Conservation (phyloP, 2,888 invertebrate genomes). For the Ypsolopha sequella region DNA sequence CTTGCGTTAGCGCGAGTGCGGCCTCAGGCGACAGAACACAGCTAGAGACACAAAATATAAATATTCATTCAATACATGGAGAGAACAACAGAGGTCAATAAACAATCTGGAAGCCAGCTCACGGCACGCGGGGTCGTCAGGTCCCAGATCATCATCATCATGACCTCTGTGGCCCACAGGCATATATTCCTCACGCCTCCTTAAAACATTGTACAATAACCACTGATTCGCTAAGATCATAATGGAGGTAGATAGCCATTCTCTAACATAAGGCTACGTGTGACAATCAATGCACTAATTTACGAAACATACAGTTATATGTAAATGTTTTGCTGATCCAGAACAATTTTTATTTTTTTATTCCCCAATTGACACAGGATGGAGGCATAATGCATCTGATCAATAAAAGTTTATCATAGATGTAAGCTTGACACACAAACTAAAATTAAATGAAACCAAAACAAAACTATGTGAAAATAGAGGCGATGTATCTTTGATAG, state of each 20-base stretch:
- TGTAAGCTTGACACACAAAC: too few relatives aligned
- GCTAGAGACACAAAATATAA: background rate
- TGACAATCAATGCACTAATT: conserved; percentile 3
- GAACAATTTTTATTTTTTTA: conserved; percentile 49
- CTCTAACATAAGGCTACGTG: background rate
- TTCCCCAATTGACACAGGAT: conserved; percentile 14
- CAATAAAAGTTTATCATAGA: background rate
- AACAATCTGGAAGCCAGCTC: too few relatives aligned
- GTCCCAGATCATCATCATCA: conserved; percentile 4
- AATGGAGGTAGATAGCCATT: too few relatives aligned
- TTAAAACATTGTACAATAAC: background rate
- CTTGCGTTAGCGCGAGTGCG: background rate
- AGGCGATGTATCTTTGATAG: too few relatives aligned
- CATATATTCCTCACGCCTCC: conserved; percentile 41
- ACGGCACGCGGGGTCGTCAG: background rate
- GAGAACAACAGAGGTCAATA: background rate
- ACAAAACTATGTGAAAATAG: too few relatives aligned
- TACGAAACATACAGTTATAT: background rate
- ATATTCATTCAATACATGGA: background rate
- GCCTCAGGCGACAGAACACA: background rate
- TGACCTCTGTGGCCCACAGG: conserved; percentile 36
- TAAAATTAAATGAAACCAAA: too few relatives aligned
- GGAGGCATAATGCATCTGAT: conserved; percentile 31
- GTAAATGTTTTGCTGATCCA: conserved; percentile 43
- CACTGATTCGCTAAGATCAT: too few relatives aligned